These are phyloP conservation scores for Platycnemis pennipes DNA, from an alignment of 2,888 invertebrate species.

Conservation along the genomic window DNA sequence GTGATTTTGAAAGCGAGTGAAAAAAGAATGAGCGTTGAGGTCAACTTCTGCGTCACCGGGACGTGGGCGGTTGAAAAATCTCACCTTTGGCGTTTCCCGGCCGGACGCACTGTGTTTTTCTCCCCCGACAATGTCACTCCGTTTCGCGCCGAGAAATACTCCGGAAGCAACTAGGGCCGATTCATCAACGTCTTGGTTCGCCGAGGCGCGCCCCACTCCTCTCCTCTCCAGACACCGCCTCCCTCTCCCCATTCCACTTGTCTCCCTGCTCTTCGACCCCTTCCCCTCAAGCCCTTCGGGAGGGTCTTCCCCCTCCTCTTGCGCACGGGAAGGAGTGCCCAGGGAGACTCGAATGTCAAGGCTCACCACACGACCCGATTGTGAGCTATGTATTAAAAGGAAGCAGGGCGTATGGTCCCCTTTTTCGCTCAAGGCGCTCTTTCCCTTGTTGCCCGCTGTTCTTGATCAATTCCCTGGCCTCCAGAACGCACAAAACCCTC, in stretches of 20 bases:
- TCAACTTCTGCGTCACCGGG: neutral
- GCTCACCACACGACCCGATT: no score
- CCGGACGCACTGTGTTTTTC: neutral
- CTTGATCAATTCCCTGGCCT: no score
- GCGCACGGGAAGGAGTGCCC: no score
- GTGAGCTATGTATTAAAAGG: no score
- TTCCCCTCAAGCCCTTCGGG: neutral
- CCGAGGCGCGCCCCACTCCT: neutral
- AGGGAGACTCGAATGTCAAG: neutral
- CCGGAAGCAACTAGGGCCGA: neutral
- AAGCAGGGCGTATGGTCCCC: no score
- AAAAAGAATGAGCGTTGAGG: constrained; percentile 2
- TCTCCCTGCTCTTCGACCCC: neutral
- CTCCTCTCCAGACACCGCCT: neutral
- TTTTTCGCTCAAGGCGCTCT: no score
- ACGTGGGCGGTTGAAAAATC: constrained; percentile 9
- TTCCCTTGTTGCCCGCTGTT: no score
- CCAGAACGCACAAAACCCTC: no score
- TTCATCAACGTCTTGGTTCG: constrained; percentile 24
- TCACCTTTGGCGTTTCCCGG: constrained; percentile 34
- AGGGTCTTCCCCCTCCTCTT: neutral
- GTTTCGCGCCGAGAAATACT: neutral
- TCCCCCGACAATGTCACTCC: neutral
- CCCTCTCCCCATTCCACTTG: neutral
- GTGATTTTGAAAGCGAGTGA: neutral